These are phyloP conservation scores for Spea bombifrons DNA, from an alignment of 2,113 vertebrate genomes.

Conservation along the genomic window DNA sequence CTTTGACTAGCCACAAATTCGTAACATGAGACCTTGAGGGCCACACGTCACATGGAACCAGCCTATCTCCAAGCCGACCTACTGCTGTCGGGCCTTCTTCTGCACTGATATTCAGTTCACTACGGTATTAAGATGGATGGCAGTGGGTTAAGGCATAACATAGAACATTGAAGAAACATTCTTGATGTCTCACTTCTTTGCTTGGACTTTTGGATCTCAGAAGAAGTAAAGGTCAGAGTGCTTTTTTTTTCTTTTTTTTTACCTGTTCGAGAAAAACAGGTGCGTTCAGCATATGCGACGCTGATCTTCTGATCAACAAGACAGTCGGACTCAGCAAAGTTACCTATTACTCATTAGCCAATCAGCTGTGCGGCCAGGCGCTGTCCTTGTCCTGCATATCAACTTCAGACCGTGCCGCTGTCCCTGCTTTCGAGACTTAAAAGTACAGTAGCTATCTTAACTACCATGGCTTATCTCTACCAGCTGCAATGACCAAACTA, in stretches of 20 bases:
- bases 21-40: too few relatives aligned
- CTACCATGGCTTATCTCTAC: slow-evolving; percentile 80
- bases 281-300: slow-evolving; percentile 46
- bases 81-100: too few relatives aligned
- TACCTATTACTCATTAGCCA: slow-evolving; percentile 88
- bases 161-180: too few relatives aligned
- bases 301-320: slow-evolving; percentile 55
- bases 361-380: slow-evolving; percentile 61
- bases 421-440: slow-evolving; percentile 81
- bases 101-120: too few relatives aligned
- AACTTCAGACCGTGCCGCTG: slow-evolving; percentile 82
- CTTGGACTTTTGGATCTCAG: slow-evolving; percentile 15
- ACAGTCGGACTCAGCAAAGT: slow-evolving; percentile 68
- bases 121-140: too few relatives aligned
- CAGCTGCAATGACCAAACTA: slow-evolving; percentile 69
- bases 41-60: too few relatives aligned
- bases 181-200: too few relatives aligned
- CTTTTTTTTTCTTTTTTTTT: neutral
- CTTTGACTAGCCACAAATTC: too few relatives aligned
- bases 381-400: slow-evolving; percentile 85
- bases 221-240: slow-evolving; percentile 30
- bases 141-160: too few relatives aligned
- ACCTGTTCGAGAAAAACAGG: neutral
- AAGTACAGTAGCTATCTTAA: slow-evolving; percentile 83
- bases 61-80: too few relatives aligned